phyloP scores from a whole-genome alignment of 2,113 vertebrate genomes.

The Ifrita kowaldi region DNA sequence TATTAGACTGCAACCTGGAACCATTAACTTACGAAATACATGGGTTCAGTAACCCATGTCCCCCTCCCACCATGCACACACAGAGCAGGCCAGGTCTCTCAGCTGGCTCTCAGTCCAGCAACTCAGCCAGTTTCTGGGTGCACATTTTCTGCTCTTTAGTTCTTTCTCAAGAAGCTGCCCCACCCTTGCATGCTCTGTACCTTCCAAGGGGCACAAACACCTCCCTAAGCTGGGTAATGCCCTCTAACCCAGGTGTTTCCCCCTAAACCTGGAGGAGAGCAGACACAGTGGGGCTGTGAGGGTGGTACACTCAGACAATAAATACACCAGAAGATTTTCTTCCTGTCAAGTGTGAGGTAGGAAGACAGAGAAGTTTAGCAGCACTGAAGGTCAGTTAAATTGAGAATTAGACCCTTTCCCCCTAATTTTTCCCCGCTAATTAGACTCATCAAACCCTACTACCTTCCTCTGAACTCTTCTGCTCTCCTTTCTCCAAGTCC shows the following conservation, averaged over 20 bases:
- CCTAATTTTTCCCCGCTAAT: not conserved
- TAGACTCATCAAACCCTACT: not conserved
- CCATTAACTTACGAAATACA: not conserved
- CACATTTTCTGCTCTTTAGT: not conserved
- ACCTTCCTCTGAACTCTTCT: not conserved
- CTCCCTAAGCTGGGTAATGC: not conserved
- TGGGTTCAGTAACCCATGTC: not conserved
- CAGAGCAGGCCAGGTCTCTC: not conserved
- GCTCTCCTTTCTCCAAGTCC: not conserved
- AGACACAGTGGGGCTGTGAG: not conserved
- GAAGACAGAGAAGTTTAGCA: not conserved
- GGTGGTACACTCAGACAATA: not conserved
- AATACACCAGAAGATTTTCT: not conserved
- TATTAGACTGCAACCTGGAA: not conserved
- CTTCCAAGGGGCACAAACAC: not conserved
- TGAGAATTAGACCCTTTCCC: not conserved
- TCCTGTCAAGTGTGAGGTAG: not conserved
- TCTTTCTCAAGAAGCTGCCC: not conserved
- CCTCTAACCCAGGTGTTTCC: not conserved
- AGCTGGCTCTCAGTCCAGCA: not conserved
- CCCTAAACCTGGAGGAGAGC: not conserved
- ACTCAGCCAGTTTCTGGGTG: not conserved
- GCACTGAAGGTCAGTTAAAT: not conserved
- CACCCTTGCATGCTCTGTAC: not conserved
- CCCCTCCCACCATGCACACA: not conserved